Percentiles rank a stretch among this genome's conserved stretches.
phyloP scores from a whole-genome alignment of 2,797 vertebrate genomes.

The Falco berigora region DNA sequence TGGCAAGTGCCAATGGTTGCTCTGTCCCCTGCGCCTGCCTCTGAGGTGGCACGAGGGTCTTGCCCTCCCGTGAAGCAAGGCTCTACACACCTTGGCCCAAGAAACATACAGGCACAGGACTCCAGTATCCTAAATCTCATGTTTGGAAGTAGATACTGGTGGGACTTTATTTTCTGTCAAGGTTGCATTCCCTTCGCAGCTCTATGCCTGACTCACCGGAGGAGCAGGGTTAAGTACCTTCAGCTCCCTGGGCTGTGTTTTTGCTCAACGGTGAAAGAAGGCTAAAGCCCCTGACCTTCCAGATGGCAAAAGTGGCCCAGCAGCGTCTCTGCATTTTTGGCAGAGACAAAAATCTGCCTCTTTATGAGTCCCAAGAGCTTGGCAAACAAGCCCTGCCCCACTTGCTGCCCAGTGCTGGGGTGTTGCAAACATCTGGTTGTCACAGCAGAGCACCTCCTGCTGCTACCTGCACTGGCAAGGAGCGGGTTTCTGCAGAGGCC shows the following conservation, averaged over 20 bases:
- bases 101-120: fast-evolving
- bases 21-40: not conserved
- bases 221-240: not conserved
- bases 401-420: not conserved
- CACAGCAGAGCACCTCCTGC: not conserved
- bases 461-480: not conserved
- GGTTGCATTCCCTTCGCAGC: not conserved
- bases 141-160: not conserved
- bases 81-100: not conserved
- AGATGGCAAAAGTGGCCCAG: not conserved
- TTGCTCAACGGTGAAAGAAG: not conserved
- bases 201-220: not conserved
- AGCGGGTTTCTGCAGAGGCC: not conserved
- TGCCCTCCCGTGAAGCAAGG: fast-evolving
- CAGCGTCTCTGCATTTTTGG: not conserved
- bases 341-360: not conserved
- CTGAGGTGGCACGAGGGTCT: not conserved
- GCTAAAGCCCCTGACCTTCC: not conserved
- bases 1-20: fast-evolving
- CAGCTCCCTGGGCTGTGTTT: not conserved
- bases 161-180: not conserved
- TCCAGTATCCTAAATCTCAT: not conserved
- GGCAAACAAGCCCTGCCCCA: not conserved
- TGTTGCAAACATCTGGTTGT: not conserved
- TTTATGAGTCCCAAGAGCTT: not conserved